phyloP scores from a whole-genome alignment of 2,113 vertebrate species.

The Apodemus speciosus region DNA sequence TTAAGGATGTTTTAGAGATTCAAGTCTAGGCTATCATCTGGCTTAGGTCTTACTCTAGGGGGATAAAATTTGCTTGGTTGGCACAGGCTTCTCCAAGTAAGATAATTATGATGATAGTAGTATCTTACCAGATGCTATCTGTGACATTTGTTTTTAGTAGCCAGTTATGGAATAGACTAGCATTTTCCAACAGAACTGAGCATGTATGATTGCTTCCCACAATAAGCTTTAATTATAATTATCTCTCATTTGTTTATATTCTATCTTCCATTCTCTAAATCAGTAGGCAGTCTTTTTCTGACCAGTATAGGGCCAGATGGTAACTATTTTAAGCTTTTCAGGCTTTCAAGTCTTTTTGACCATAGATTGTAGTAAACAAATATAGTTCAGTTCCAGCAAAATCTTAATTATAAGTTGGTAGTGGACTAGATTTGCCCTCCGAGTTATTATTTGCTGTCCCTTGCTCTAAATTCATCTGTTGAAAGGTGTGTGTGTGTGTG shows the following conservation, averaged over 20 bases:
- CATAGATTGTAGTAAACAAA: not conserved
- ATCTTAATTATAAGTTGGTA: not conserved
- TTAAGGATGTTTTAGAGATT: not conserved
- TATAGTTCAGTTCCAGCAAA: not conserved
- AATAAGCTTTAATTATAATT: not conserved
- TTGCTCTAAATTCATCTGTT: not conserved
- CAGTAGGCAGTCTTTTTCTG: constrained; percentile 1
- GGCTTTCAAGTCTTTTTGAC: not conserved
- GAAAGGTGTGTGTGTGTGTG: not conserved
- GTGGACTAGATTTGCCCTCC: not conserved
- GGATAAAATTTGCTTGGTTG: not conserved
- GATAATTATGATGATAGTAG: not conserved
- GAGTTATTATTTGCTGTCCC: not conserved
- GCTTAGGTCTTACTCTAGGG: not conserved
- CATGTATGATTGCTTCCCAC: not conserved
- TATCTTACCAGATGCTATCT: not conserved
- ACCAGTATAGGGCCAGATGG: not conserved
- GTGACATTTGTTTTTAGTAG: not conserved
- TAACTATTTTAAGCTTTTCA: constrained; percentile 4
- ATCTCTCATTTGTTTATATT: not conserved
- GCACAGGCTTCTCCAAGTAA: constrained; percentile 11
- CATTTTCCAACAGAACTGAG: constrained; percentile 2
- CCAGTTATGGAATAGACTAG: not conserved
- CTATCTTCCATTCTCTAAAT: not conserved
- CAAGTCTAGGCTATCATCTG: not conserved